Conservation (phyloP, 2,888 invertebrate genomes). For the Acanthosoma haemorrhoidale region DNA sequence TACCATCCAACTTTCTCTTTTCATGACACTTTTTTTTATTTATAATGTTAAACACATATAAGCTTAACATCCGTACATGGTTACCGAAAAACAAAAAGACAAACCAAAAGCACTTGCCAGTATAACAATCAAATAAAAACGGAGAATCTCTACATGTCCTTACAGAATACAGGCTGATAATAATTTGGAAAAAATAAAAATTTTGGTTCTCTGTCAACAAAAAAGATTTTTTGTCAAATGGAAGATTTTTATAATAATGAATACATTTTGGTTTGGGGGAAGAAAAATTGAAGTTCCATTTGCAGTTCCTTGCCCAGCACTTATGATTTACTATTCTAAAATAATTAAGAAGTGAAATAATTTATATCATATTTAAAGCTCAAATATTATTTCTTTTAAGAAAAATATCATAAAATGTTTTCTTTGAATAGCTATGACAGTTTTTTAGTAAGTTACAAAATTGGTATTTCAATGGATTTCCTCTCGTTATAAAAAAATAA, state of each 20-base stretch:
- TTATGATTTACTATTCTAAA: neutral
- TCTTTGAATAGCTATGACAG: too few species aligned
- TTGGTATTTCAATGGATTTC: too few species aligned
- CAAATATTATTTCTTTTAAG: too few species aligned
- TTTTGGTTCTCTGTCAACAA: neutral
- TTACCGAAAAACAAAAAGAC: conserved; percentile 10
- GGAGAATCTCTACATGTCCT: neutral
- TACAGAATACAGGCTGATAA: neutral
- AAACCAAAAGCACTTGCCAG: neutral
- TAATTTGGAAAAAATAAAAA: neutral
- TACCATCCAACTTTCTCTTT: conserved; percentile 15
- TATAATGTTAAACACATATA: neutral
- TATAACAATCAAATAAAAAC: neutral
- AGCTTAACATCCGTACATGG: neutral
- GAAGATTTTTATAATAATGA: too few species aligned
- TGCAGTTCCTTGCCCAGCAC: neutral
- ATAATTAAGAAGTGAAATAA: neutral
- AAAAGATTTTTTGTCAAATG: too few species aligned
- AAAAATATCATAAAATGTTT: too few species aligned
- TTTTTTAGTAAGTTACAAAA: too few species aligned
- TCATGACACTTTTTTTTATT: conserved; percentile 20
- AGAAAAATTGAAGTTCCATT: conserved; percentile 14
- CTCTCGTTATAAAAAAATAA: conserved; percentile 27
- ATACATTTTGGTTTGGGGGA: neutral
- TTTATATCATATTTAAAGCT: conserved; percentile 1